Evolutionary conservation across 2,113 vertebrate species (phyloP).

Genomic region (Sorex fumeus): DNA sequence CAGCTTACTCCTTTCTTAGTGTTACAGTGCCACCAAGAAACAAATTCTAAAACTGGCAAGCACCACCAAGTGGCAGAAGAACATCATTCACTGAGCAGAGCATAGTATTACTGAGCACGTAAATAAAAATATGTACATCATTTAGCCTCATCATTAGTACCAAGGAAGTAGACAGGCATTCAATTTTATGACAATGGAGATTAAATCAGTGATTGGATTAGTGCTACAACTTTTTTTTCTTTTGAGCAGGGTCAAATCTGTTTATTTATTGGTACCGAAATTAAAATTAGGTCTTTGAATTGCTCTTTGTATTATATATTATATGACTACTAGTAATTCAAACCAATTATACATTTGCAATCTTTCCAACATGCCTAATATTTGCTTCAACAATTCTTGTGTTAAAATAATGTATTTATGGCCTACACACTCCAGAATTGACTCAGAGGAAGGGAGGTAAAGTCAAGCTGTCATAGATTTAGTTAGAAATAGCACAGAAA

Average conservation of each 20-base stretch:
- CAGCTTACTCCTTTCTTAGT: constrained; percentile 33
- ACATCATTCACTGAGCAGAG: constrained; percentile 80
- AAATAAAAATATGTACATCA: constrained; percentile 74
- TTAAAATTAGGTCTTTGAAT: constrained; percentile 14
- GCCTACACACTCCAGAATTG: not conserved
- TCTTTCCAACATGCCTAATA: not conserved
- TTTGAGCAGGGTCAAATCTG: not conserved
- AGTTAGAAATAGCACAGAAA: not conserved
- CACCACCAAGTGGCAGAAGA: constrained; percentile 88
- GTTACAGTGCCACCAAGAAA: constrained; percentile 70
- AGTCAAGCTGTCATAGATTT: constrained; percentile 18
- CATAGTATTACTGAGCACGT: constrained; percentile 44
- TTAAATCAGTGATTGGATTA: constrained; percentile 21
- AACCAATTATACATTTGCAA: not conserved
- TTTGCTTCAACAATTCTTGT: not conserved
- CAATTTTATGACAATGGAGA: constrained; percentile 48
- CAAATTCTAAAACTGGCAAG: constrained; percentile 78
- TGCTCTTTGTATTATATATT: not conserved
- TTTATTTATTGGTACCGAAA: constrained; percentile 63
- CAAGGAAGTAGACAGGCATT: constrained; percentile 28
- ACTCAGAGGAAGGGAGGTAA: not conserved
- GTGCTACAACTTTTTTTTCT: not conserved
- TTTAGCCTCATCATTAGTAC: constrained; percentile 53
- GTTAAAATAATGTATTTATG: constrained; percentile 12
- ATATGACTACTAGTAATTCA: not conserved